phyloP scores from a whole-genome alignment of 2,113 vertebrate species.

The Raja brachyura region DNA sequence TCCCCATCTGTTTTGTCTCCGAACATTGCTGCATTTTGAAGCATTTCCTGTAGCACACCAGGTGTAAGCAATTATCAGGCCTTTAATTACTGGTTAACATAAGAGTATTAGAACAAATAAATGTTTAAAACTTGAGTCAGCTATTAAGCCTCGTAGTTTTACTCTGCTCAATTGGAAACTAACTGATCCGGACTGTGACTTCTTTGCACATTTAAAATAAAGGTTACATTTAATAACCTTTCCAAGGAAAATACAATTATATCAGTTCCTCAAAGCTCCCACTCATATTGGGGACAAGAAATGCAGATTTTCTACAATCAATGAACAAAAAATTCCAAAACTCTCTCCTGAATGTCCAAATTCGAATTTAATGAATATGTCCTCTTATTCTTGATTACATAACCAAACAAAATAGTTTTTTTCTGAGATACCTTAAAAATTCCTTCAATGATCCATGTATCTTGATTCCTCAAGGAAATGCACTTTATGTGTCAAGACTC shows the following conservation, averaged over 20 bases:
- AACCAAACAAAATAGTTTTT: background rate
- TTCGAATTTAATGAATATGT: background rate
- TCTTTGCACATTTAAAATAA: background rate
- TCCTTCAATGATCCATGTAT: background rate
- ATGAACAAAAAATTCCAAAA: background rate
- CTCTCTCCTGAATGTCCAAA: background rate
- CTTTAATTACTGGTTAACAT: background rate
- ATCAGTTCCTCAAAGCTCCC: background rate
- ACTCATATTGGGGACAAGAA: background rate
- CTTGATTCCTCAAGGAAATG: background rate
- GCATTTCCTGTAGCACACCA: background rate
- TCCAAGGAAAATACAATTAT: background rate
- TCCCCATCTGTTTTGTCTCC: too few relatives aligned
- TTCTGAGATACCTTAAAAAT: background rate
- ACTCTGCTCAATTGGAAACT: background rate
- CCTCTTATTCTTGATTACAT: background rate
- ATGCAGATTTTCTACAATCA: background rate
- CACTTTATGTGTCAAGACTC: background rate
- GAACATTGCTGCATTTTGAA: background rate
- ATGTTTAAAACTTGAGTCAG: background rate
- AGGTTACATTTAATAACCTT: background rate
- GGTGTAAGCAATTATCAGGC: background rate
- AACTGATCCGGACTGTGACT: background rate
- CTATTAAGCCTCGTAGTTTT: background rate
- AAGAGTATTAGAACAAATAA: background rate